Percentiles rank a stretch among this genome's conserved stretches.
These are phyloP conservation scores for Oryzias woworae DNA, from an alignment of 2,113 vertebrate genomes.

Conservation along the genomic window DNA sequence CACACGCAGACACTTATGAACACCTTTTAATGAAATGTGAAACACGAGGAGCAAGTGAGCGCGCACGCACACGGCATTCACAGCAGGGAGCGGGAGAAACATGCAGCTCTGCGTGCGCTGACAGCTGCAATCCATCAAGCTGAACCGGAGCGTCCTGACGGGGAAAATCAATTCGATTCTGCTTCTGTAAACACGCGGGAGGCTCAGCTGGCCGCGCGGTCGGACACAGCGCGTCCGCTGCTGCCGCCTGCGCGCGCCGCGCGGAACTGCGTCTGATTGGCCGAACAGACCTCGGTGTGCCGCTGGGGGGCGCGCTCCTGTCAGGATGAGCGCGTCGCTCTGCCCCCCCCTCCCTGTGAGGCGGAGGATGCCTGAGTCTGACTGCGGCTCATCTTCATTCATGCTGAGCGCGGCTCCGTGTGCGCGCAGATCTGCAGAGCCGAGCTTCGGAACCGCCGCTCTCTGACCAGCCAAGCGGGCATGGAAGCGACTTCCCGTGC, in stretches of 20 bases:
- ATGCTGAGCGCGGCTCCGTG: constrained; percentile 79
- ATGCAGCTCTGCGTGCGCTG: constrained; percentile 6
- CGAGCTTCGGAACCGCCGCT: constrained; percentile 49
- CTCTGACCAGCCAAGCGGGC: constrained; percentile 34
- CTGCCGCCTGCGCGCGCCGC: constrained; percentile 72
- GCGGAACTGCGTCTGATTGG: constrained; percentile 13
- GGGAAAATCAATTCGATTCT: constrained; percentile 14
- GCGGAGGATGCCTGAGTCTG: constrained; percentile 69
- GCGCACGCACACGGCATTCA: background rate
- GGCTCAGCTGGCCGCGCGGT: background rate
- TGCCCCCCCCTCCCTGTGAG: constrained; percentile 63
- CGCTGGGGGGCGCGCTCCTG: constrained; percentile 59
- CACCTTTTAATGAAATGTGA: background rate
- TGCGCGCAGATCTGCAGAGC: constrained; percentile 64
- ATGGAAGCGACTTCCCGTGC: constrained; percentile 57
- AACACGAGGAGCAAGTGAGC: background rate
- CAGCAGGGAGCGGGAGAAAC: background rate
- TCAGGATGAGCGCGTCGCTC: constrained; percentile 52
- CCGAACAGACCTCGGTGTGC: background rate
- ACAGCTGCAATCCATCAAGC: constrained; percentile 26
- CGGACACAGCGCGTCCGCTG: constrained; percentile 36
- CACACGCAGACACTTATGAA: background rate
- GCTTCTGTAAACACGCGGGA: constrained; percentile 13
- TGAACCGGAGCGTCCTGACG: constrained; percentile 1
- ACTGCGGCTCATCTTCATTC: constrained; percentile 83